phyloP scores from a whole-genome alignment of 2,113 vertebrate genomes.

The Tachuris rubrigastra region DNA sequence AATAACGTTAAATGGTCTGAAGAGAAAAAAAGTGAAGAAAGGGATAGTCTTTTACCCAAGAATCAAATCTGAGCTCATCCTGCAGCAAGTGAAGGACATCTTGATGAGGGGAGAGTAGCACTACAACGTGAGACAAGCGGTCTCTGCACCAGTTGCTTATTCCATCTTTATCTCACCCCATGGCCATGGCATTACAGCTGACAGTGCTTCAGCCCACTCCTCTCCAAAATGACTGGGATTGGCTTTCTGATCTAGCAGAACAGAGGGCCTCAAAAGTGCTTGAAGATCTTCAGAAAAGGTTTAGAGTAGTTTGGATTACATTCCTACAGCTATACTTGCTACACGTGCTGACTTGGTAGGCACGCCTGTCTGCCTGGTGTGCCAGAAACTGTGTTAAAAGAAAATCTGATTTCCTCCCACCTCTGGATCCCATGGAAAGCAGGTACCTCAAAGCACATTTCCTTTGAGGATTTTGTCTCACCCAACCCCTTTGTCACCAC shows the following conservation, averaged over 20 bases:
- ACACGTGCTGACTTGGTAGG: background rate
- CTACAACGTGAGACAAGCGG: background rate
- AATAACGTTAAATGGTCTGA: background rate
- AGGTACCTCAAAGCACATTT: background rate
- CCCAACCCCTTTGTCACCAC: background rate
- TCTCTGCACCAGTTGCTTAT: background rate
- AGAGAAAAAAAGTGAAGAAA: background rate
- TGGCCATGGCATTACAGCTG: background rate
- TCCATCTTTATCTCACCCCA: background rate
- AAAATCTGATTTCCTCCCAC: background rate
- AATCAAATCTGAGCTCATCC: background rate
- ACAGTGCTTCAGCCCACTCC: background rate
- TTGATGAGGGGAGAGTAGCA: background rate
- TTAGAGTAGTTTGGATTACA: background rate
- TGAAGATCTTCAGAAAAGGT: background rate
- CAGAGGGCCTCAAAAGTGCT: background rate
- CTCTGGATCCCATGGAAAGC: background rate
- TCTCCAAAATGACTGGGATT: background rate
- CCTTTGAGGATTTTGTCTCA: background rate
- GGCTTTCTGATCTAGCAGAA: background rate
- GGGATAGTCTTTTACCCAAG: background rate
- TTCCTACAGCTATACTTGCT: background rate
- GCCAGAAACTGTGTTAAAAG: background rate
- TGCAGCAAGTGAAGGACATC: background rate
- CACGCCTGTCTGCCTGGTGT: background rate